Evolutionary conservation across 2,888 invertebrate genomes (phyloP).

Genomic region (Leptinotarsa juncta): DNA sequence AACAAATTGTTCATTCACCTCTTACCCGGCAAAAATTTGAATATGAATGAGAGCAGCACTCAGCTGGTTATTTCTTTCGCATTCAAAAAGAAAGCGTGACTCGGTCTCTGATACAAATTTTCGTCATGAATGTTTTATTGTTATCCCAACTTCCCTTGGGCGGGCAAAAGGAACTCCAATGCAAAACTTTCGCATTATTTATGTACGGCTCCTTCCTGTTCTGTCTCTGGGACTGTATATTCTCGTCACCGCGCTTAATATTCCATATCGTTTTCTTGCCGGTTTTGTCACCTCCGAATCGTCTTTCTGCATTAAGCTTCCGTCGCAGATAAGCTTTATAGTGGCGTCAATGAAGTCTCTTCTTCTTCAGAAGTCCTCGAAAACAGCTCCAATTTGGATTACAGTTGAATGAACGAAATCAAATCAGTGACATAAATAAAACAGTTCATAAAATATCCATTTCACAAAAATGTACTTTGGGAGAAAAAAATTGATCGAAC

Average conservation of each 20-base stretch:
- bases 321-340: not conserved
- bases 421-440: no score
- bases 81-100: conserved; percentile 32
- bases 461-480: no score
- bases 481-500: no score
- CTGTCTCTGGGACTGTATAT: conserved; percentile 48
- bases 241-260: conserved; percentile 55
- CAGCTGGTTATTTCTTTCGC: conserved; percentile 16
- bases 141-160: conserved; percentile 40
- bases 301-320: conserved; percentile 53
- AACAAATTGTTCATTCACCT: conserved; percentile 18
- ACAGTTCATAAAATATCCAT: no score
- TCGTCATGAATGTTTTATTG: conserved; percentile 42
- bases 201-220: conserved; percentile 44
- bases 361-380: not conserved
- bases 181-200: conserved; percentile 46
- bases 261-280: conserved; percentile 54
- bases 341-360: not conserved
- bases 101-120: conserved; percentile 40
- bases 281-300: conserved; percentile 55
- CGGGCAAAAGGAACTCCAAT: conserved; percentile 36
- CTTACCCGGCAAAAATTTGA: conserved; percentile 18
- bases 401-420: no score
- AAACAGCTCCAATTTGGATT: no score
- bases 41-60: conserved; percentile 19